A percentile compares a stretch with the other conserved stretches of the same genome.
These are phyloP conservation scores for Zosterops japonicus DNA, from an alignment of 2,113 vertebrate species.

Conservation along the genomic window DNA sequence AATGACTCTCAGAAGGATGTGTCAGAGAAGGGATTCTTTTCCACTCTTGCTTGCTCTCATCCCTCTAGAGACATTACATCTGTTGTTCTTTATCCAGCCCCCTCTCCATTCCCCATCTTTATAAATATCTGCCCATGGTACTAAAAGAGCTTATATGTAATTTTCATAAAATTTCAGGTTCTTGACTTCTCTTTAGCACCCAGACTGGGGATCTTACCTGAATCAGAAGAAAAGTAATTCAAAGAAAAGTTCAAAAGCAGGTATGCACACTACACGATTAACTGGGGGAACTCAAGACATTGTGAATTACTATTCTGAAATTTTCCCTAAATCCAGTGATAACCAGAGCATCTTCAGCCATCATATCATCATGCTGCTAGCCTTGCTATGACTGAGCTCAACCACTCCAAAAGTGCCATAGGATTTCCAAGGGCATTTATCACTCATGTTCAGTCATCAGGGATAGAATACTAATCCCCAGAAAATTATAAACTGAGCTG, in stretches of 20 bases:
- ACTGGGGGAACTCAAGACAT: background rate
- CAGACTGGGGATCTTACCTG: background rate
- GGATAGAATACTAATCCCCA: background rate
- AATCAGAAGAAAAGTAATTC: background rate
- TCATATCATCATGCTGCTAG: background rate
- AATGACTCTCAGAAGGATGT: background rate
- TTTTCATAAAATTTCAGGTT: background rate
- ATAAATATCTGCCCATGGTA: background rate
- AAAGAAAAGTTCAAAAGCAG: background rate
- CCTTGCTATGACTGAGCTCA: background rate
- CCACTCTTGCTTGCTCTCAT: background rate
- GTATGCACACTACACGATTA: background rate
- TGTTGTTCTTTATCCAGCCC: background rate
- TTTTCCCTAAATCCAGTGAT: background rate
- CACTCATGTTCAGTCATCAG: background rate
- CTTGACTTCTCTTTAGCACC: background rate
- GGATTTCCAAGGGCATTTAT: background rate
- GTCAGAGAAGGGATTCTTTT: background rate
- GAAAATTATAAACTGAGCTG: conserved; percentile 9
- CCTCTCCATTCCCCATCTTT: background rate
- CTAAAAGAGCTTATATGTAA: background rate
- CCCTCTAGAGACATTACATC: background rate
- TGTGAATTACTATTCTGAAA: background rate
- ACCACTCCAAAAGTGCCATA: background rate
- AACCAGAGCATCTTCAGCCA: background rate